phyloP scores from a whole-genome alignment of 2,797 vertebrate species.

The Urophycis tenuis region DNA sequence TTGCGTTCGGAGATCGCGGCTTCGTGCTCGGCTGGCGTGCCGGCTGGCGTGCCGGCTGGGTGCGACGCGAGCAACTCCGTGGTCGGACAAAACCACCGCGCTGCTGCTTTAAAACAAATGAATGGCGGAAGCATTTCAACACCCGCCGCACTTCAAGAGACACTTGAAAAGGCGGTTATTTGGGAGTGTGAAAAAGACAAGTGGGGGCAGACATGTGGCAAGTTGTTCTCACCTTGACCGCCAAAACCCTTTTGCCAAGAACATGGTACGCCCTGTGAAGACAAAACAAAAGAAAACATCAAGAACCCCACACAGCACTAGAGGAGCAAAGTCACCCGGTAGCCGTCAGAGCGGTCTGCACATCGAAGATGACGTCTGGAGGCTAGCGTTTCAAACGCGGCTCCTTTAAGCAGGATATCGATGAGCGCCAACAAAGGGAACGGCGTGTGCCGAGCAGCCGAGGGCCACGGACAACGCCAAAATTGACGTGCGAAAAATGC shows the following conservation, averaged over 20 bases:
- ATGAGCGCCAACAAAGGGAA: not conserved
- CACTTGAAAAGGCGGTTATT: not conserved
- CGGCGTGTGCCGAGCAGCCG: constrained; percentile 26
- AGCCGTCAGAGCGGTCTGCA: not conserved
- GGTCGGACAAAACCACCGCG: too few relatives aligned
- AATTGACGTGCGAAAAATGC: constrained; percentile 25
- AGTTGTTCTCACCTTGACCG: constrained; percentile 86
- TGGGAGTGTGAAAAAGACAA: not conserved
- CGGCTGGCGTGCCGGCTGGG: not conserved
- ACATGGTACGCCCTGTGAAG: constrained; percentile 83
- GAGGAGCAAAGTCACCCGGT: not conserved
- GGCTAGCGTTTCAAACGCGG: not conserved
- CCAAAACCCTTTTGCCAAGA: constrained; percentile 87
- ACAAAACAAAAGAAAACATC: constrained; percentile 17
- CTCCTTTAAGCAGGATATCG: not conserved
- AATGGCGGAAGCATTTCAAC: not conserved
- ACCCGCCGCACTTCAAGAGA: not conserved
- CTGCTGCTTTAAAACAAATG: not conserved
- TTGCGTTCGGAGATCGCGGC: not conserved
- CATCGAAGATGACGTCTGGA: not conserved
- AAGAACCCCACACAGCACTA: constrained; percentile 6
- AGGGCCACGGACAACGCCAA: constrained; percentile 32
- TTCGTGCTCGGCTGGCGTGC: not conserved
- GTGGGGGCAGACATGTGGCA: not conserved
- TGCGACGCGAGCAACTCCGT: not conserved